phyloP scores from a whole-genome alignment of 2,888 invertebrate species.

The Uropetala carovei region DNA sequence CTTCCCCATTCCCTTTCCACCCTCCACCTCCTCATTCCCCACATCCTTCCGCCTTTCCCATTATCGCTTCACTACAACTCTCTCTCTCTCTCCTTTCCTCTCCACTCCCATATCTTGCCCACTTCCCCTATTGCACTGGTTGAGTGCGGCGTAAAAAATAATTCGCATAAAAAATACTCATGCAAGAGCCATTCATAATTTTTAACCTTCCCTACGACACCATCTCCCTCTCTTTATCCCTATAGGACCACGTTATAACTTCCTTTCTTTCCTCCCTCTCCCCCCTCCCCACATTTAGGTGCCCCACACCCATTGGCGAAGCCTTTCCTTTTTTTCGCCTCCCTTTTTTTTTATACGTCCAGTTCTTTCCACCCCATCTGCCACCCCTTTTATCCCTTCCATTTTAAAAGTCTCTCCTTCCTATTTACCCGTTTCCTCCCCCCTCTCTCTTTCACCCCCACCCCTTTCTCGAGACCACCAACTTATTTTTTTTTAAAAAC shows the following conservation, averaged over 20 bases:
- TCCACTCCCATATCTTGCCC: too few species aligned
- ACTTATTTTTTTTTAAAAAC: slow-evolving; percentile 10
- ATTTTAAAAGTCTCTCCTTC: background rate
- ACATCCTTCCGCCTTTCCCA: slow-evolving; percentile 46
- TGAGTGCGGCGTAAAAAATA: too few species aligned
- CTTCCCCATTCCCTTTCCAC: background rate
- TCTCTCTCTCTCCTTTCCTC: background rate
- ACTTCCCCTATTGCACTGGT: too few species aligned
- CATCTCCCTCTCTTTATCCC: too few species aligned
- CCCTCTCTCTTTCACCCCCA: background rate
- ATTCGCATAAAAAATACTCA: too few species aligned
- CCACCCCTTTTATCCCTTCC: slow-evolving; percentile 19
- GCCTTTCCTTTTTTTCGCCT: background rate
- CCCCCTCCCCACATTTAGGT: too few species aligned
- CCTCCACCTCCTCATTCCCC: slow-evolving; percentile 10
- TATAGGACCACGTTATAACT: too few species aligned
- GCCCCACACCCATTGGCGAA: background rate
- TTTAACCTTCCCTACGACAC: too few species aligned
- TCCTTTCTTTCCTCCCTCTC: too few species aligned
- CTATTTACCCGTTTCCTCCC: background rate
- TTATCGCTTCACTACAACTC: slow-evolving; percentile 27
- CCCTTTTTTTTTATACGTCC: slow-evolving; percentile 16
- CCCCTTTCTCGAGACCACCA: background rate
- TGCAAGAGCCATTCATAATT: too few species aligned
- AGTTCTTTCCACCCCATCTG: slow-evolving; percentile 28